Percentiles rank a stretch among this genome's conserved stretches.
These are phyloP conservation scores for Macrophya annulata DNA, from an alignment of 2,888 invertebrate species.

Conservation along the genomic window DNA sequence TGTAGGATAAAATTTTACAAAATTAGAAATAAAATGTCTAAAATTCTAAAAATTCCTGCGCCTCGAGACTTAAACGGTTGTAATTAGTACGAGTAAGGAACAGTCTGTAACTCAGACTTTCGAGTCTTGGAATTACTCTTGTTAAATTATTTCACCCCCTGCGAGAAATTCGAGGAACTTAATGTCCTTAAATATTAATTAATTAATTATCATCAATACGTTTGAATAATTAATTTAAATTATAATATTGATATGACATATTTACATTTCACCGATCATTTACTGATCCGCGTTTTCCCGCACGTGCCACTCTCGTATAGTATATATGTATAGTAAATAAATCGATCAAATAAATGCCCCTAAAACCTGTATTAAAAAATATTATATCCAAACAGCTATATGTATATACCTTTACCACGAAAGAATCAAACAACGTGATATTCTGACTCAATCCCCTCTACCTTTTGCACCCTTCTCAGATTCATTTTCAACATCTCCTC, in stretches of 20 bases:
- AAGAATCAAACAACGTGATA: neutral
- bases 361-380: neutral
- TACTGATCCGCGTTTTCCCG: neutral
- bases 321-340: neutral
- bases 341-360: slow-evolving; percentile 3
- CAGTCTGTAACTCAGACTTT: neutral
- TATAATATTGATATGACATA: neutral
- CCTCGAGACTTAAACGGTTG: neutral
- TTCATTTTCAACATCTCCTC: slow-evolving; percentile 1
- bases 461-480: slow-evolving; percentile 4
- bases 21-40: neutral
- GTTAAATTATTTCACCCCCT: neutral
- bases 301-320: neutral
- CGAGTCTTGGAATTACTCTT: neutral
- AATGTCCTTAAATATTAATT: neutral
- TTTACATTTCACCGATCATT: neutral
- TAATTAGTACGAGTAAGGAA: neutral
- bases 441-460: neutral
- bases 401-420: neutral
- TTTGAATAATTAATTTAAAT: neutral
- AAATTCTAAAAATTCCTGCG: neutral
- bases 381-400: neutral
- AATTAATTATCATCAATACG: slow-evolving; percentile 6
- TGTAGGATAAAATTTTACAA: no score
- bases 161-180: neutral